A percentile compares a stretch with the other conserved stretches of the same genome.
Evolutionary conservation across 2,113 vertebrate species (phyloP).

Genomic region (Anoura caudifer): DNA sequence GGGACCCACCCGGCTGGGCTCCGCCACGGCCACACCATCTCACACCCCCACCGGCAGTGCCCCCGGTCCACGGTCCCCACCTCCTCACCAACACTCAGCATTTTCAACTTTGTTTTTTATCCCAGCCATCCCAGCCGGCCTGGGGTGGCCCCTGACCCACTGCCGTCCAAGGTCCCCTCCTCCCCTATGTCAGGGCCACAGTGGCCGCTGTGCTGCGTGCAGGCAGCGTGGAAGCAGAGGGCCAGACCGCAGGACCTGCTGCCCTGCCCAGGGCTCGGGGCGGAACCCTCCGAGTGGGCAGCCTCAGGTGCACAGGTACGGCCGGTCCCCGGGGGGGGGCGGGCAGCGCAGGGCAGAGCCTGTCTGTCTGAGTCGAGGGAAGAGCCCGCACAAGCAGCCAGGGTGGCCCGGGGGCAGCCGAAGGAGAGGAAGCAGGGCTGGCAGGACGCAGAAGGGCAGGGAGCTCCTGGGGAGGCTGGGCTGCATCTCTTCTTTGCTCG

Average conservation of each 20-base stretch:
- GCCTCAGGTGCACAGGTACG: not conserved
- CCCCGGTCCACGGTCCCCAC: rapidly evolving
- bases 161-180: not conserved
- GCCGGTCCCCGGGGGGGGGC: not conserved
- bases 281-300: not conserved
- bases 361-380: not conserved
- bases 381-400: not conserved
- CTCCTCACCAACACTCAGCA: not conserved
- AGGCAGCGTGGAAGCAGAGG: not conserved
- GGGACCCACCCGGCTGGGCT: not conserved
- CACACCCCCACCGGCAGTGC: rapidly evolving
- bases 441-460: not conserved
- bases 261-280: not conserved
- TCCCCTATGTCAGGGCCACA: not conserved
- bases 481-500: not conserved
- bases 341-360: not conserved
- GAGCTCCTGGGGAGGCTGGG: not conserved
- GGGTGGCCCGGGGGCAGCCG: no score
- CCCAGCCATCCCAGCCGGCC: not conserved
- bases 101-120: not conserved
- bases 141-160: not conserved
- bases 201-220: not conserved
- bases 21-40: rapidly evolving
- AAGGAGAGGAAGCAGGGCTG: not conserved
- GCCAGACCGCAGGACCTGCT: not conserved